A percentile compares a stretch with the other conserved stretches of the same genome.
Evolutionary conservation across 1,140 invertebrate species (phyloP).

Genomic region (Trichomalopsis sarcophagae): DNA sequence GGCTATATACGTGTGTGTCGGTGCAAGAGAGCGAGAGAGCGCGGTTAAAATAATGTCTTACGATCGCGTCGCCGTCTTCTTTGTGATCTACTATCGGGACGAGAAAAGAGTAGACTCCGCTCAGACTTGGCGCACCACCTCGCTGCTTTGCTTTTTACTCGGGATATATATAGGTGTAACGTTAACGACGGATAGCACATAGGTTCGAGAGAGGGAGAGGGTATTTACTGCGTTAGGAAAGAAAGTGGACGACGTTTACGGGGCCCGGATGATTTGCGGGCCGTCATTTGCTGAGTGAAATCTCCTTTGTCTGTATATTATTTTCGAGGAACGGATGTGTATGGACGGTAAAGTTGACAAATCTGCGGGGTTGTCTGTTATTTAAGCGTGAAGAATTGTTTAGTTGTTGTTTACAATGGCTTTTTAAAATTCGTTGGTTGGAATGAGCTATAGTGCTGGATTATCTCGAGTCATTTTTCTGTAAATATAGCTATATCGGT

Average conservation of each 20-base stretch:
- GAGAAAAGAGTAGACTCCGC: neutral
- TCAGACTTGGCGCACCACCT: constrained; percentile 28
- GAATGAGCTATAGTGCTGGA: neutral
- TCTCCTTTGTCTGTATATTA: neutral
- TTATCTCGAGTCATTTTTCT: too few relatives aligned
- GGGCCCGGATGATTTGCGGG: neutral
- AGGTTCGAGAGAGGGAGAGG: too few relatives aligned
- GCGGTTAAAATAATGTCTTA: constrained; percentile 68
- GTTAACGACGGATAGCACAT: neutral
- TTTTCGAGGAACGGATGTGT: neutral
- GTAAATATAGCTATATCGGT: too few relatives aligned
- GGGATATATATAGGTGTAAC: neutral
- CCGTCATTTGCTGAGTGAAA: neutral
- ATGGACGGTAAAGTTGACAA: neutral
- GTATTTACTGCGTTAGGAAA: neutral
- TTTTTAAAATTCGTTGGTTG: neutral
- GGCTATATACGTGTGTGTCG: neutral
- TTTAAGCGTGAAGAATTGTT: too few relatives aligned
- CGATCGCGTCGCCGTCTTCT: neutral
- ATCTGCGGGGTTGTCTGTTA: neutral
- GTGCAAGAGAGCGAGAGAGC: neutral
- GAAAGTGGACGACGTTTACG: neutral
- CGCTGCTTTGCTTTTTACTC: neutral
- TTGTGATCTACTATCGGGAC: constrained; percentile 4
- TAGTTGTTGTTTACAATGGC: too few relatives aligned